Base-by-base conservation (phyloP, 2,888 invertebrate genomes). In the Homarus gammarus region DNA sequence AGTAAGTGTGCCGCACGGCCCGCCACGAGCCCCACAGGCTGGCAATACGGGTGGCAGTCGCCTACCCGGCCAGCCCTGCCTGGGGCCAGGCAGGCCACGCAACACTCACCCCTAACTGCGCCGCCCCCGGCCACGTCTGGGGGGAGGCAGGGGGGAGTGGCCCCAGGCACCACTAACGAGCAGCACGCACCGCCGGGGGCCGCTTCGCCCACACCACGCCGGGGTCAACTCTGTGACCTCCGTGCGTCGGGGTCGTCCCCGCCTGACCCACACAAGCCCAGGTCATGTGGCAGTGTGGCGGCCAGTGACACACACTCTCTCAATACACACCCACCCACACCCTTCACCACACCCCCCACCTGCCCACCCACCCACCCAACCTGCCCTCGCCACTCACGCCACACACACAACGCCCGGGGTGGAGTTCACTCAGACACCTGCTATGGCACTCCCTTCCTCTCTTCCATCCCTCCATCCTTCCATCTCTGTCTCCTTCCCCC, bases 111-210 rank as follows among this genome's bases (percentile, higher is more conserved):
- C 82, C 40, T 82, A 82, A 68, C 82, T 68, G 82, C 36, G 82
- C 31, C 68, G 68, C 82, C 82, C 31, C 82, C 64, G 82, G 82
- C 82, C 70, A 44, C 15, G 44, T 82, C 44, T 22, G 70, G 82
- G 82, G 77, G 77, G 70, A 33, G 31, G 44, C 51, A 8, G 36
- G 82, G 70, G 68, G 44, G 70, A 2, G 68, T 12, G 68, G 82
- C 82, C 82, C 27, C 68, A 68, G 82, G 82, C 82, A 49, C 44
- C 82, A 68, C 82, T 82, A 82, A 82, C 82, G 82, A 82, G 82
- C 82, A 82, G 82, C 70, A 70, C 68, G 82, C 82, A 82, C 82
- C 82, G 82, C 82, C 70, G 27, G 22, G 40, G 82, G 61, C 51
- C 79, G 81, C 82, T 70, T 38, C 82, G 31, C 82, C 68, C 82